Conservation (phyloP, 2,888 invertebrate genomes). For the Nezara viridula region DNA sequence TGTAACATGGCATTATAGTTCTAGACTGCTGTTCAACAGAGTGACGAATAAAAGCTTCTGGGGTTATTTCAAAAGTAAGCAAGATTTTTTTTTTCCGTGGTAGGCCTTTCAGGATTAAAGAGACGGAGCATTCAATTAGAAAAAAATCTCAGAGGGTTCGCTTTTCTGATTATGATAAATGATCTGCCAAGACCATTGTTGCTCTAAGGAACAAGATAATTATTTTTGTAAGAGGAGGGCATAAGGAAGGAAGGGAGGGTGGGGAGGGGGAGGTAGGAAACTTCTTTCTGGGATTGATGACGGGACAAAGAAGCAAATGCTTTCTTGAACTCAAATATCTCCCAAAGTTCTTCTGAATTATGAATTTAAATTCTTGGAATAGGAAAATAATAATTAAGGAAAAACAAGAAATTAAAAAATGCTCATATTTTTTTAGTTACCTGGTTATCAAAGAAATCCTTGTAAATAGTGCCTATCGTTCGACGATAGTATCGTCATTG, state of each 20-base stretch:
- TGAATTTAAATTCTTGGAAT: background rate
- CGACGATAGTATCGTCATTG: no score
- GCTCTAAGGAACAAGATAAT: background rate
- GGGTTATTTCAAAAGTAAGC: background rate
- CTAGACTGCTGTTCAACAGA: no score
- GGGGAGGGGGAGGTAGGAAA: no score
- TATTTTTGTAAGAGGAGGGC: background rate
- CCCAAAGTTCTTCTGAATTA: background rate
- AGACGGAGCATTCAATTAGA: background rate
- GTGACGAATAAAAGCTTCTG: no score
- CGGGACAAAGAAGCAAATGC: background rate
- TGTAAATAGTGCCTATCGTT: no score
- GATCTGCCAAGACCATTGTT: slow-evolving; percentile 8
- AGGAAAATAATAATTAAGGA: background rate
- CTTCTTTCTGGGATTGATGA: background rate
- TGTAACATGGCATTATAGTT: no score
- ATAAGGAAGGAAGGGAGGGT: no score
- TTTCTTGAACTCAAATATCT: background rate
- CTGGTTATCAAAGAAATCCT: no score
- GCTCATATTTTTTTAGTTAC: no score
- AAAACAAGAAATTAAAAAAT: no score
- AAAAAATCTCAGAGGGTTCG: background rate
- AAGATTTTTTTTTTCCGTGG: background rate
- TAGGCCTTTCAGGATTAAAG: background rate
- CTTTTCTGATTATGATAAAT: slow-evolving; percentile 5